A percentile compares a stretch with the other conserved stretches of the same genome.
Conservation (phyloP, 2,797 vertebrate genomes). For the Gymnodraco acuticeps region DNA sequence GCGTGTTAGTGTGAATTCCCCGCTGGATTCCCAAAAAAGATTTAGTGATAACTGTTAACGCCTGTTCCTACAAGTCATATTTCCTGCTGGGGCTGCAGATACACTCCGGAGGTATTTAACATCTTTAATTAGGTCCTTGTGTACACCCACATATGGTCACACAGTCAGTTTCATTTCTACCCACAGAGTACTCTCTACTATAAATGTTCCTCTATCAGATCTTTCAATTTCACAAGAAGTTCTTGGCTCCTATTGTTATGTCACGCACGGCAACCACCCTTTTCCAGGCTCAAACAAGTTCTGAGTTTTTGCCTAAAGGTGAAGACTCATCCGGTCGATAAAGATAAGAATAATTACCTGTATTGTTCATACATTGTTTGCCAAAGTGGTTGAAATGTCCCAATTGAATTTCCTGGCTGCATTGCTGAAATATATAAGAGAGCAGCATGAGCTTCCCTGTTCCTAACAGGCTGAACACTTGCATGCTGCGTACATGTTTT, state of each 20-base stretch:
- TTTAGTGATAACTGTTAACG: neutral
- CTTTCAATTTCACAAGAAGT: neutral
- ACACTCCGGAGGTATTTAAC: neutral
- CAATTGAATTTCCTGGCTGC: constrained; percentile 4
- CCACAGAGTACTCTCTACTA: neutral
- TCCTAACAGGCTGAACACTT: neutral
- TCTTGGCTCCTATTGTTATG: neutral
- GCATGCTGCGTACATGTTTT: neutral
- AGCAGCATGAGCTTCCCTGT: neutral
- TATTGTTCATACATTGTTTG: neutral
- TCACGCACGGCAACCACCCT: neutral
- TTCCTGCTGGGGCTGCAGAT: constrained; percentile 10
- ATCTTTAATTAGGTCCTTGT: rapidly evolving
- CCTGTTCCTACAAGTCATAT: neutral
- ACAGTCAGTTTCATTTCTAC: neutral
- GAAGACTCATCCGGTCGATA: constrained; percentile 1
- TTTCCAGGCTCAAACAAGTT: constrained; percentile 15
- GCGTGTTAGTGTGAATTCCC: constrained; percentile 9
- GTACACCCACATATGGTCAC: neutral
- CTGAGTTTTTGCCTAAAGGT: constrained; percentile 9
- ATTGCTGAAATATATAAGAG: neutral
- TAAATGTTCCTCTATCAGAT: constrained; percentile 6
- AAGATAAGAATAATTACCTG: neutral
- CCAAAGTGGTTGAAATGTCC: constrained; percentile 5
- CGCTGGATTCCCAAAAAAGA: neutral